A percentile compares a stretch with the other conserved stretches of the same genome.
Conservation (phyloP, 2,888 invertebrate genomes). For the Xestia sexstrigata region DNA sequence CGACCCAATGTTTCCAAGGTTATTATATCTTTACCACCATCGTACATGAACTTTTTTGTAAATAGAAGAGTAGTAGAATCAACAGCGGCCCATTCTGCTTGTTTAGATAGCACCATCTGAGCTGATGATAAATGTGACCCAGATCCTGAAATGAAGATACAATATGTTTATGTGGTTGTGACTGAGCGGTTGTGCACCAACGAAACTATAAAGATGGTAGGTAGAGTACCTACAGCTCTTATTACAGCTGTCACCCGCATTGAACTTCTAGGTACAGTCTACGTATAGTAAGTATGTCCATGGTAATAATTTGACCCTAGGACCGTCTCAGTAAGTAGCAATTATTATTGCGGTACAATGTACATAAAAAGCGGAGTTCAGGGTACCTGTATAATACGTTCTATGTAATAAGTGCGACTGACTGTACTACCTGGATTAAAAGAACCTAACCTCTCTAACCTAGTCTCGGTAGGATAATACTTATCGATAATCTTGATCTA, state of each 20-base stretch:
- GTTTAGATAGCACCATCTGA: slow-evolving; percentile 91
- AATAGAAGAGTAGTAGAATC: slow-evolving; percentile 91
- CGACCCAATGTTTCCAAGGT: slow-evolving; percentile 92
- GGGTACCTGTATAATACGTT: not conserved
- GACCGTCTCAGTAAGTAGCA: not conserved
- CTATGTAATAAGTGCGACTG: not conserved
- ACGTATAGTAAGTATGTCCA: too few relatives aligned
- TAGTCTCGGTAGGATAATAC: not conserved
- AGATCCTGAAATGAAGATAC: slow-evolving; percentile 81
- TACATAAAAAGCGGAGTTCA: not conserved
- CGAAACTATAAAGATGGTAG: not conserved
- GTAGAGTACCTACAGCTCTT: too few relatives aligned
- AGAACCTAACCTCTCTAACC: not conserved
- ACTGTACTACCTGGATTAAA: not conserved
- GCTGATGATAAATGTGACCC: slow-evolving; percentile 92
- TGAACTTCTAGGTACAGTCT: not conserved
- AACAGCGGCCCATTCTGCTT: slow-evolving; percentile 92
- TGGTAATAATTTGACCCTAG: too few relatives aligned
- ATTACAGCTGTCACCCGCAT: too few relatives aligned
- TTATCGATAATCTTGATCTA: not conserved
- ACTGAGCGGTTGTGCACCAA: not conserved
- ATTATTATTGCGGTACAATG: not conserved
- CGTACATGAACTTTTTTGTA: slow-evolving; percentile 90
- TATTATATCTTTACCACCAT: slow-evolving; percentile 89
- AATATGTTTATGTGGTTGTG: not conserved